Percentiles rank a stretch among this genome's conserved stretches.
Conservation (phyloP, 2,797 vertebrate genomes). For the Labeo calbasu region DNA sequence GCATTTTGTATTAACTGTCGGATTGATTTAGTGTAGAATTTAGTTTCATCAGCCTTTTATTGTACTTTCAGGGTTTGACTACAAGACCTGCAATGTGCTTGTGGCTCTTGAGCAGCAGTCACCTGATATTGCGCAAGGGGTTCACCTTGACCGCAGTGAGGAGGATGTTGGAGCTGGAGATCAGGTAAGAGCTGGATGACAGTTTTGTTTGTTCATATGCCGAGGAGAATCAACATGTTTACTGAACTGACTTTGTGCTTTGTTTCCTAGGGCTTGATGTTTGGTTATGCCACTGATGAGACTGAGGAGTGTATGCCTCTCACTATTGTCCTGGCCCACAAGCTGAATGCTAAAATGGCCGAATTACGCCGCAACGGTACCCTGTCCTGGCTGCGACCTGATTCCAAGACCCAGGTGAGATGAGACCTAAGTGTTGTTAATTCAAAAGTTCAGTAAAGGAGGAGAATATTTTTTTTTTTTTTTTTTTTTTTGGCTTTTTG, state of each 20-base stretch:
- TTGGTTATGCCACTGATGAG: conserved; percentile 95
- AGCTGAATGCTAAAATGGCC: conserved; percentile 93
- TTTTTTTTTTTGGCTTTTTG: too few species aligned
- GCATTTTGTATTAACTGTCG: background rate
- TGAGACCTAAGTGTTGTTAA: too few species aligned
- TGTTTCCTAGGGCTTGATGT: conserved; percentile 89
- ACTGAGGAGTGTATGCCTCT: conserved; percentile 97
- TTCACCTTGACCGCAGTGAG: conserved; percentile 90
- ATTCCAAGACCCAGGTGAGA: conserved; percentile 94
- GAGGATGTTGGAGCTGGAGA: conserved; percentile 94
- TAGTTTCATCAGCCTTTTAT: background rate
- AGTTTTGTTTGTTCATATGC: background rate
- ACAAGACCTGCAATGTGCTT: conserved; percentile 95
- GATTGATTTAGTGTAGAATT: background rate
- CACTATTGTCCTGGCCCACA: conserved; percentile 92
- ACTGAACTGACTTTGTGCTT: background rate
- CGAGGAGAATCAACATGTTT: background rate
- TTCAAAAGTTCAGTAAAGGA: too few species aligned
- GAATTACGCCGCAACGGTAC: conserved; percentile 87
- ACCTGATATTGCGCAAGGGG: conserved; percentile 92
- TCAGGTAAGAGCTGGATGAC: conserved; percentile 77
- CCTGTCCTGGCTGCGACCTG: conserved; percentile 90
- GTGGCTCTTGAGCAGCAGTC: conserved; percentile 96
- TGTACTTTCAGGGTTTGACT: conserved; percentile 86
- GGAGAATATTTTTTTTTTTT: too few species aligned